A percentile compares a stretch with the other conserved stretches of the same genome.
These are phyloP conservation scores for Polypedilum vanderplanki DNA, from an alignment of 1,140 invertebrate species.

Conservation along the genomic window DNA sequence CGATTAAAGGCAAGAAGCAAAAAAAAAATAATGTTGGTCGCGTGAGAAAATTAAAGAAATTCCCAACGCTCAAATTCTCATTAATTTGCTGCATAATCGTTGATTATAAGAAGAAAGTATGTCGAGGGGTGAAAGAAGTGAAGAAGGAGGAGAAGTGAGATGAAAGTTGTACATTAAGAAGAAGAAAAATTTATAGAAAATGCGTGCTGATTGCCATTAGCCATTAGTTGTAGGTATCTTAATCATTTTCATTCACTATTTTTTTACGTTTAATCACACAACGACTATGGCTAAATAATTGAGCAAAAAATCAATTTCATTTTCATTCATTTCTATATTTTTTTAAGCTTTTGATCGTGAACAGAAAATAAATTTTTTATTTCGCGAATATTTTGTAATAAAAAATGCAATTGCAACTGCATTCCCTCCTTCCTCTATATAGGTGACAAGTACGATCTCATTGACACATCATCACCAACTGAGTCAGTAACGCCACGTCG, in stretches of 20 bases:
- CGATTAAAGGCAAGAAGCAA: background rate
- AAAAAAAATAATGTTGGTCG: conserved; percentile 18
- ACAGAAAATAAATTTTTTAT: background rate
- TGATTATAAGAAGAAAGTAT: background rate
- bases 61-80: conserved; percentile 16
- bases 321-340: background rate
- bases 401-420: background rate
- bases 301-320: too few relatives aligned
- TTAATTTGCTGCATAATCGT: conserved; percentile 13
- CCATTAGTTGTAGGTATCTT: background rate
- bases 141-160: conserved; percentile 38
- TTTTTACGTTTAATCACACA: too few relatives aligned
- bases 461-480: conserved; percentile 55
- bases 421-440: conserved; percentile 50
- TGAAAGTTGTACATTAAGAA: conserved; percentile 37
- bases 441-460: conserved; percentile 61
- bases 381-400: background rate
- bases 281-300: too few relatives aligned
- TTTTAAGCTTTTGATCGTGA: background rate
- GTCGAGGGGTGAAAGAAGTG: conserved; percentile 31
- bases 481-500: conserved; percentile 39
- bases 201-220: conserved; percentile 25
- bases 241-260: background rate
- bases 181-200: conserved; percentile 35
- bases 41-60: conserved; percentile 13